Evolutionary conservation across 2,113 vertebrate genomes (phyloP), one percentile per base, ranked within the genome.

Genomic region (Pavo muticus): DNA sequence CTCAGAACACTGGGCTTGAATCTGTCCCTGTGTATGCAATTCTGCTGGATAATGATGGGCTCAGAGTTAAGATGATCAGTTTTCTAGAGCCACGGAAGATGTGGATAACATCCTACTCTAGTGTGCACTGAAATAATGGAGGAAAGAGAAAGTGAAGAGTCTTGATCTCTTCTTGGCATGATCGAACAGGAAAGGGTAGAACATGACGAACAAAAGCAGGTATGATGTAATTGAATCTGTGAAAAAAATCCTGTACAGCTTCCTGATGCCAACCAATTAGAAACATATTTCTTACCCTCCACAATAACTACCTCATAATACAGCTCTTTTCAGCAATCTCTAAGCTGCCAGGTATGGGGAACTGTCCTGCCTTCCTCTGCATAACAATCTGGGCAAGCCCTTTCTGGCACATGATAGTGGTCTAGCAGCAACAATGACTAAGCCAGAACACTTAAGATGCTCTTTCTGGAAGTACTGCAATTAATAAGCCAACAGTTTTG

Each of bases 181-280:
- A 70, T 1, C 59, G 42, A 52, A 84, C 18, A 21, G 11, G 47
- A 83, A 86, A 56, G 14, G 35, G 14, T 13, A 68, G 64, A 63
- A 59, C 17, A 29, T n/a, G 30, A 71, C 50, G 42, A 24, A 76
- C 44, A 84, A 79, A 88, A 71, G n/a, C 69, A 78, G 47, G 6
- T 64, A 30, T 56, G 61, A 78, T 68, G 15, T 3, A 79, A 64
- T 45, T 40, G 83, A 80, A 88, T 21, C 44, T 76, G n/a, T 69
- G 69, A 85, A 67, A 63, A 88, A 94, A 73, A 71, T 56, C 69
- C 64, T 45, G 23, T 63, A 84, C 45, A 80, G 50, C 39, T 47
- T 93, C 52, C 47, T 93, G 32, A 47, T 92, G 91, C 47, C 30
- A 47, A 57, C 88, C 48, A 32, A 56, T 84, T 44, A 74, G 52